Conservation (phyloP, 2,888 invertebrate species). For the Drosophila recens region DNA sequence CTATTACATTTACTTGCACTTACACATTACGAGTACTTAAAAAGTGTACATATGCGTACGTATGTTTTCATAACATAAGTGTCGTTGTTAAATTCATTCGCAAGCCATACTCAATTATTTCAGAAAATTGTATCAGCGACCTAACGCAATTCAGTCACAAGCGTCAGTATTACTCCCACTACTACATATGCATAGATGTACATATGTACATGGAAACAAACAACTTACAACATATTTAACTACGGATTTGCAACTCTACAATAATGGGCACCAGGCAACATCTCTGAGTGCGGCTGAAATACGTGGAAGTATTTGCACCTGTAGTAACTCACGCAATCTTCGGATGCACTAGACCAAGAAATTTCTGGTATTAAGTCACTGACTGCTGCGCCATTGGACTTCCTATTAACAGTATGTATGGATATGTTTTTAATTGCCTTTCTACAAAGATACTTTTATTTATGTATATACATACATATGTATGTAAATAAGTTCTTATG, state of each 20-base stretch:
- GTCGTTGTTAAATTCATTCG: conserved; percentile 40
- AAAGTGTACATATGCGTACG: background rate
- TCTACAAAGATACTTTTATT: background rate
- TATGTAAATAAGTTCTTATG: too few species aligned
- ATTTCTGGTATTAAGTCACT: conserved; percentile 78
- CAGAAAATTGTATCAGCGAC: conserved; percentile 69
- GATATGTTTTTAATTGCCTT: background rate
- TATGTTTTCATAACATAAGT: conserved; percentile 10
- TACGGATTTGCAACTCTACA: conserved; percentile 15
- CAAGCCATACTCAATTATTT: conserved; percentile 76
- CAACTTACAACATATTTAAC: conserved; percentile 50
- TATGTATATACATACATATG: background rate
- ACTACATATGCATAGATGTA: background rate
- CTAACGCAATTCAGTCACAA: conserved; percentile 22
- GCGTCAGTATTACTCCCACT: background rate
- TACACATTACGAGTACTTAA: conserved; percentile 7
- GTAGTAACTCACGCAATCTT: conserved; percentile 54
- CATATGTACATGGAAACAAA: background rate
- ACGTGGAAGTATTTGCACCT: conserved; percentile 64
- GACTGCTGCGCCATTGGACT: conserved; percentile 48
- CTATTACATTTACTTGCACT: conserved; percentile 32
- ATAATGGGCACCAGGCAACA: conserved; percentile 26
- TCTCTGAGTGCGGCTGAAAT: conserved; percentile 27
- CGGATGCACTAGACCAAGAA: conserved; percentile 60
- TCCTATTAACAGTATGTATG: conserved; percentile 16